These are phyloP conservation scores for Aspiorhynchus laticeps DNA, from an alignment of 2,113 vertebrate genomes.

Conservation along the genomic window DNA sequence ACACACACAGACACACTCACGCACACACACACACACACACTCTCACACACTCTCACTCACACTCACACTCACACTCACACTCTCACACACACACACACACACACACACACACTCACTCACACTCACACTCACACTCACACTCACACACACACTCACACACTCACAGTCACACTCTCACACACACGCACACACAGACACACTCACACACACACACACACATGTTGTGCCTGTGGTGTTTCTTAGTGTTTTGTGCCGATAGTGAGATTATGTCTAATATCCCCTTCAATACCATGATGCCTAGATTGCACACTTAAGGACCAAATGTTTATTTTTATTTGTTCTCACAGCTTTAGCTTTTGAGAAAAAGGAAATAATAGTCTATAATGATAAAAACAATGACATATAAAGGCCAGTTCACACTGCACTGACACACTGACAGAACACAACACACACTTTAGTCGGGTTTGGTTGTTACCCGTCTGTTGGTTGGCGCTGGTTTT, in stretches of 20 bases:
- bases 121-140: too few species aligned
- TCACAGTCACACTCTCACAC: background rate
- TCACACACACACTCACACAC: too few species aligned
- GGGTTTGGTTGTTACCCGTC: too few species aligned
- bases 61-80: constrained; percentile 41
- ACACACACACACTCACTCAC: background rate
- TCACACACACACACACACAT: too few species aligned
- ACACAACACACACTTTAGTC: background rate
- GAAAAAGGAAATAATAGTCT: constrained; percentile 60
- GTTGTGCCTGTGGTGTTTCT: constrained; percentile 65
- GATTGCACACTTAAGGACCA: constrained; percentile 79
- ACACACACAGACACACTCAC: too few species aligned
- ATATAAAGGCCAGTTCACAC: background rate
- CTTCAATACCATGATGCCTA: constrained; percentile 81
- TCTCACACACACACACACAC: constrained; percentile 37
- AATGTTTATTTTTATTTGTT: constrained; percentile 77
- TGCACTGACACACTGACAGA: background rate
- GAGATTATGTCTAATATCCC: constrained; percentile 71
- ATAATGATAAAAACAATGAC: constrained; percentile 48
- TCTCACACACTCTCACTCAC: too few species aligned
- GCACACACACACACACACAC: too few species aligned
- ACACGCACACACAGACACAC: background rate
- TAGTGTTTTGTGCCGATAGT: constrained; percentile 76
- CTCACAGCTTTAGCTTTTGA: constrained; percentile 75
- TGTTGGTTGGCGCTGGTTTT: background rate